phyloP scores from a whole-genome alignment of 2,797 vertebrate genomes.

The Cichlasoma orientale region DNA sequence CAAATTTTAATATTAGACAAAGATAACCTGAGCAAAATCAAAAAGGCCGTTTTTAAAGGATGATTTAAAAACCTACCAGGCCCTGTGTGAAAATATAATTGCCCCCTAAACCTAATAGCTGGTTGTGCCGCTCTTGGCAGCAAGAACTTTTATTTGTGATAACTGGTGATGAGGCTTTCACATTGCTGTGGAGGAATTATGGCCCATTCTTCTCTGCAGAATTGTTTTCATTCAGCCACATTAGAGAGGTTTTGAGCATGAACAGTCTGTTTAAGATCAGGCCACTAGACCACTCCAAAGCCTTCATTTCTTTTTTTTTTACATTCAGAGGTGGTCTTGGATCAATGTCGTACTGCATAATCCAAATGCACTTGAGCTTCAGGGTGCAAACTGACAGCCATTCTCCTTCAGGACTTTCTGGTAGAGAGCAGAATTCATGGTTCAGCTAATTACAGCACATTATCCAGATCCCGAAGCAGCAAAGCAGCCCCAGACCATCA shows the following conservation, averaged over 20 bases:
- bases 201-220: neutral
- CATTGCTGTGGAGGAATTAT: neutral
- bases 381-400: neutral
- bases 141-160: neutral
- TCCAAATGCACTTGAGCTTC: neutral
- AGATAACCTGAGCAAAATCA: neutral
- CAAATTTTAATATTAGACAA: neutral
- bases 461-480: fast-evolving
- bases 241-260: neutral
- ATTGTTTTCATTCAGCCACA: neutral
- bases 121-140: no score
- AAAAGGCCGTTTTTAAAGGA: no score
- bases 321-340: neutral
- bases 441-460: neutral
- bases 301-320: neutral
- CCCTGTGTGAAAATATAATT: neutral
- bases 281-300: neutral
- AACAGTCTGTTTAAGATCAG: neutral
- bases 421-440: neutral
- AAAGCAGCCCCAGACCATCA: neutral
- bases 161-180: neutral
- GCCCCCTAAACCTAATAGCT: neutral
- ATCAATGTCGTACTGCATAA: neutral
- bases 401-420: neutral
- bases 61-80: neutral